These are phyloP conservation scores for Ceratotherium simum DNA, from an alignment of 2,113 vertebrate species.

Conservation along the genomic window DNA sequence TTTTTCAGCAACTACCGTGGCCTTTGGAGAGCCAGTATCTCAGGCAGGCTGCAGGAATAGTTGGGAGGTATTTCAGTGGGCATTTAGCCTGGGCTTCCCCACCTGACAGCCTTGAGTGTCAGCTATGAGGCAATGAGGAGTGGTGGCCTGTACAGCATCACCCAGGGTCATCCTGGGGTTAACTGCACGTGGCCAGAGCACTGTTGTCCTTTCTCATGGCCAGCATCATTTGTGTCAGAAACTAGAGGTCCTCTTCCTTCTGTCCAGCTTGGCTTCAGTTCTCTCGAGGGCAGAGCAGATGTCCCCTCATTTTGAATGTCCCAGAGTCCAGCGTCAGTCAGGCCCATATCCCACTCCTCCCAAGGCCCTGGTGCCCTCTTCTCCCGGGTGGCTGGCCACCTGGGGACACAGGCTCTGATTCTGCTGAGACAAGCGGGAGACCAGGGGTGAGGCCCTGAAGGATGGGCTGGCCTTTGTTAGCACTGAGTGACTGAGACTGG, in stretches of 20 bases:
- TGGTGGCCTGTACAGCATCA: not conserved
- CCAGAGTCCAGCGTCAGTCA: not conserved
- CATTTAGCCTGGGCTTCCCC: not conserved
- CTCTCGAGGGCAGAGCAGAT: not conserved
- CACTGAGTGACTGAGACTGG: conserved; percentile 58
- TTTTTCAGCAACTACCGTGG: not conserved
- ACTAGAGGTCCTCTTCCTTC: not conserved
- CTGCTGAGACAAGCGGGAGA: not conserved
- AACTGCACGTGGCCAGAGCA: not conserved
- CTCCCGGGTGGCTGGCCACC: not conserved
- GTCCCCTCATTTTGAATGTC: not conserved
- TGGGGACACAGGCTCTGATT: not conserved
- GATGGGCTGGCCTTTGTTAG: conserved; percentile 64
- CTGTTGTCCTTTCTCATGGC: not conserved
- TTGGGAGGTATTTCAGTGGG: rapidly evolving
- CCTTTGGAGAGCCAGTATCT: rapidly evolving
- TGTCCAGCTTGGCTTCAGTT: not conserved
- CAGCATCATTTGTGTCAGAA: not conserved
- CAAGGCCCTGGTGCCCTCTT: rapidly evolving
- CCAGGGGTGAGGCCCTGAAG: not conserved
- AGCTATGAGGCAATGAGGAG: not conserved
- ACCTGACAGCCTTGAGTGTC: not conserved
- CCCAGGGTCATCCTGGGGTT: not conserved
- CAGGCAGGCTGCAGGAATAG: not conserved
- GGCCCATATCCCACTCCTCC: not conserved